A percentile compares a stretch with the other conserved stretches of the same genome.
Evolutionary conservation across 2,797 vertebrate species (phyloP).

Genomic region (Karalla daura): DNA sequence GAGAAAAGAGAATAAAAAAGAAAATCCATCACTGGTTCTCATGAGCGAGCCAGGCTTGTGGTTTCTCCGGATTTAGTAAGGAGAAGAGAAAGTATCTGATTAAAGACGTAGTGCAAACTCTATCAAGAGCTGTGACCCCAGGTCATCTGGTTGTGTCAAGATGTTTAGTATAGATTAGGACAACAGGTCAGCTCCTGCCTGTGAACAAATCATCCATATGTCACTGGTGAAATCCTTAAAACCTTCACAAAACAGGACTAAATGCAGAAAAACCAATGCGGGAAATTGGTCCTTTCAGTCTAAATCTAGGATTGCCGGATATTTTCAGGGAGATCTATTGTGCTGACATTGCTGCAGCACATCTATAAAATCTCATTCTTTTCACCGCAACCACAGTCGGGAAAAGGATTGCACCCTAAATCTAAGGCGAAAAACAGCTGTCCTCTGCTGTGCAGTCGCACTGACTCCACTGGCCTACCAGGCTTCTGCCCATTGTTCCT

Average conservation of each 20-base stretch:
- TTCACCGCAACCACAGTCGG: neutral
- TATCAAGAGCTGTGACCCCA: too few relatives aligned
- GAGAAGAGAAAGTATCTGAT: neutral
- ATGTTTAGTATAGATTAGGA: neutral
- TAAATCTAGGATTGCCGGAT: neutral
- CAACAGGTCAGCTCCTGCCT: too few relatives aligned
- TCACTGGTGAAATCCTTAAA: neutral
- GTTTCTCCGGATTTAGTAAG: slow-evolving; percentile 32
- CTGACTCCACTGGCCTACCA: neutral
- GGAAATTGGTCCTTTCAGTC: neutral
- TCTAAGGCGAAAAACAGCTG: neutral
- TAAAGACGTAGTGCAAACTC: too few relatives aligned
- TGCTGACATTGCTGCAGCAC: neutral
- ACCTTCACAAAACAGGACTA: neutral
- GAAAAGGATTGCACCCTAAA: neutral
- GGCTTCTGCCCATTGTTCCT: neutral
- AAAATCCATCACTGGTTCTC: neutral
- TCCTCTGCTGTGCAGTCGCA: neutral
- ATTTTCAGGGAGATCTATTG: neutral
- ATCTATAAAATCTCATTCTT: neutral
- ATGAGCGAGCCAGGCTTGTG: neutral
- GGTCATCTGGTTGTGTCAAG: neutral
- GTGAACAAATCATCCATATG: neutral
- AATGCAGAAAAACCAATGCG: neutral
- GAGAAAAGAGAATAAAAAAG: neutral